Base-by-base conservation (phyloP, 2,797 vertebrate genomes). In the Squalus acanthias region DNA sequence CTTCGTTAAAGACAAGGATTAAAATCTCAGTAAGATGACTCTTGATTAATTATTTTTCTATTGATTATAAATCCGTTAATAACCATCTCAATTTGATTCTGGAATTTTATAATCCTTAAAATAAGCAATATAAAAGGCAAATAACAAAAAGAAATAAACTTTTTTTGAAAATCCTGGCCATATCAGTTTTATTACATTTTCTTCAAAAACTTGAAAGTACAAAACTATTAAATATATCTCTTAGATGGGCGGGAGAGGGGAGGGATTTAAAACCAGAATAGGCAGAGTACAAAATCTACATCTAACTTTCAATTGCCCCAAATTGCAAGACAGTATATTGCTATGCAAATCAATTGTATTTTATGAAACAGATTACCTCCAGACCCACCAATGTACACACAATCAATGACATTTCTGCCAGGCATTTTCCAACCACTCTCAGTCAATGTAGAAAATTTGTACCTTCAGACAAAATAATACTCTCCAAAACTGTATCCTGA, bases 71-170 rank as follows among this genome's bases (percentile, higher is more conserved):
- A 92, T 60, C 57, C 65, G 89, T 39, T 33, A 92, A 65, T 65
- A 39, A 92, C 33, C 29, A 63, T 26, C 13, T 65, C 89, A 92
- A 92, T 20, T 65, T 33, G 15, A 65, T 65, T 92, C 82, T 85
- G 82, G 46, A 85, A 85, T 50, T 76, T 76, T 85, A 85, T 50
- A 85, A 50, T 85, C 82, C 82, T 85, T 39, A 85, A 85, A 85
- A 85, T 85, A 24, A 50, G 82, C 22, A 85, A 85, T 85, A 85
- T 85, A 85, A 85, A 50, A 85, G 79, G 13, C 82, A 85, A 85
- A 50, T 50, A 24, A 85, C 46, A 82, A 85, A 50, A 67, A 85
- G 46, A 46, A 85, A 85, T n/a, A 76, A 33, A 76, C 39, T 50
- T 50, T 85, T 85, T n/a, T 85, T 8, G 9, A 5, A 85, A 85